These are phyloP conservation scores for Dicentrarchus labrax DNA, from an alignment of 2,113 vertebrate genomes.

Conservation along the genomic window DNA sequence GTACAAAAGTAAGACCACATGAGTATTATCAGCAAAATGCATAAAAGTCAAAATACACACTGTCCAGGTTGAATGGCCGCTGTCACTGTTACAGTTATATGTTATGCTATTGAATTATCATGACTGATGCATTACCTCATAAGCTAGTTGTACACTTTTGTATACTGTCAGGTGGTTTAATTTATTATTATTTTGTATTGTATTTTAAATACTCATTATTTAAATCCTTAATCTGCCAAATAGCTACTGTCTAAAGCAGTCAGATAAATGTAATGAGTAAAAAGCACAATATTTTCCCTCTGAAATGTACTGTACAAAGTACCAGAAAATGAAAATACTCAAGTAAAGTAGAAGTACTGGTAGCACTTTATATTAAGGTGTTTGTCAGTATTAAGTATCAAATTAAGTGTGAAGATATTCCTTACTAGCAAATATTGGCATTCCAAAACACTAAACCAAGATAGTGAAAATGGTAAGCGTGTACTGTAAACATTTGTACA, in stretches of 20 bases:
- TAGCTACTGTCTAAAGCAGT: background rate
- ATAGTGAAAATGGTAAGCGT: too few relatives aligned
- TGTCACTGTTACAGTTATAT: background rate
- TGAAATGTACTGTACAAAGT: background rate
- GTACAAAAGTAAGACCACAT: too few relatives aligned
- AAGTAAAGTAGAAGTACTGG: background rate
- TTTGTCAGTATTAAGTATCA: too few relatives aligned
- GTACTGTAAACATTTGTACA: too few relatives aligned
- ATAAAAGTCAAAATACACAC: background rate
- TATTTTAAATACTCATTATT: background rate
- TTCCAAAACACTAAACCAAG: background rate
- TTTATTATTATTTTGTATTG: background rate
- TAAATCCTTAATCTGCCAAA: background rate
- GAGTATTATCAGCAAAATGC: background rate
- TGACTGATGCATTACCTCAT: too few relatives aligned
- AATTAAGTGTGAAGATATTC: too few relatives aligned
- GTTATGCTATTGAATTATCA: background rate
- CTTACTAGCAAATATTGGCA: background rate
- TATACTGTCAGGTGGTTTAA: background rate
- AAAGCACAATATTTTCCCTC: background rate
- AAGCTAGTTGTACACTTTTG: background rate
- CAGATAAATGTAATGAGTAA: background rate
- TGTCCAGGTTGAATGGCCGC: background rate
- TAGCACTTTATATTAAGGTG: too few relatives aligned
- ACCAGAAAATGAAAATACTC: background rate